These are phyloP conservation scores for Xiphorhynchus elegans DNA, from an alignment of 2,113 vertebrate species.

Conservation along the genomic window DNA sequence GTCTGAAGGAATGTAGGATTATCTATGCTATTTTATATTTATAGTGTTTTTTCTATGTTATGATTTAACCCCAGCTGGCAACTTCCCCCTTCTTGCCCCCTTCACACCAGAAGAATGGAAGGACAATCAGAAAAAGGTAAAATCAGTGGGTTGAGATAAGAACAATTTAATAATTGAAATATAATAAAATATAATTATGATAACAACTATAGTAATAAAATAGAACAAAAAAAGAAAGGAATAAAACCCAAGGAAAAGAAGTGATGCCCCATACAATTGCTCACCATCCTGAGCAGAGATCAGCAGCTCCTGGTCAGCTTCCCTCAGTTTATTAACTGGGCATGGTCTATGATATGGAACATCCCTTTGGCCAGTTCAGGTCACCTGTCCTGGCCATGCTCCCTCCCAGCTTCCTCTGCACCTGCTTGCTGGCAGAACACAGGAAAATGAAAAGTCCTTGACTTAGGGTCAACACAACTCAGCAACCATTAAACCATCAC, in stretches of 20 bases:
- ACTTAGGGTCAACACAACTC: fast-evolving
- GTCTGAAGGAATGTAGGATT: not conserved
- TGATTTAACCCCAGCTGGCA: not conserved
- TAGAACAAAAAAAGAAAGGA: not conserved
- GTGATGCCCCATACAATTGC: not conserved
- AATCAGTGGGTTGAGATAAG: not conserved
- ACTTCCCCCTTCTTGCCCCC: fast-evolving
- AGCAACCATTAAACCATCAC: not conserved
- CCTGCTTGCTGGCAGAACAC: not conserved
- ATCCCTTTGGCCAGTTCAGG: not conserved
- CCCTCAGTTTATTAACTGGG: not conserved
- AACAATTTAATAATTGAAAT: not conserved
- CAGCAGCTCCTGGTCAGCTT: fast-evolving
- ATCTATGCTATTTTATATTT: not conserved
- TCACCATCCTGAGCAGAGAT: not conserved
- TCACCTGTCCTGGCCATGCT: not conserved
- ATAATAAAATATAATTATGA: not conserved
- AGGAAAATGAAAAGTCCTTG: not conserved
- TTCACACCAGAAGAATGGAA: not conserved
- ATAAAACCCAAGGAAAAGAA: not conserved
- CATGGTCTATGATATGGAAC: not conserved
- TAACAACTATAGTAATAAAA: not conserved
- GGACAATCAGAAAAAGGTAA: not conserved
- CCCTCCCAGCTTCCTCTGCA: not conserved
- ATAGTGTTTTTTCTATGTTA: not conserved